A percentile compares a stretch with the other conserved stretches of the same genome.
These are phyloP conservation scores for Oncopodura yosiiana DNA, from an alignment of 1,140 invertebrate genomes.

Conservation along the genomic window DNA sequence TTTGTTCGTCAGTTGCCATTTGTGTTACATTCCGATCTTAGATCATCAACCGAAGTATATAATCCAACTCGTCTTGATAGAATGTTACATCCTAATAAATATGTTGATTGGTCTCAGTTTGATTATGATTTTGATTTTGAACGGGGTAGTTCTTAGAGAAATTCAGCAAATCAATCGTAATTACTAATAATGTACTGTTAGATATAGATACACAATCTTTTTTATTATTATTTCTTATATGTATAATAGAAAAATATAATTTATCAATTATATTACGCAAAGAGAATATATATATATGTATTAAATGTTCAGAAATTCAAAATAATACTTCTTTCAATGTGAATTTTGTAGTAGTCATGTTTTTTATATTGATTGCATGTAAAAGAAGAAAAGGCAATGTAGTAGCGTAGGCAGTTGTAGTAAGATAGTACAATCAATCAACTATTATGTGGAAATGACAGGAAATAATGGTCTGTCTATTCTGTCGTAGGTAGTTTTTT, in stretches of 20 bases:
- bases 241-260: not conserved
- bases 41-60: not conserved
- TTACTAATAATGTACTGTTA: not conserved
- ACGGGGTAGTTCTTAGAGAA: constrained; percentile 14
- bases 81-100: not conserved
- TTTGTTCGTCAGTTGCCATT: constrained; percentile 8
- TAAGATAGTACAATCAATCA: too few relatives aligned
- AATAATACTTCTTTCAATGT: too few relatives aligned
- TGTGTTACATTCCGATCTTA: constrained; percentile 11
- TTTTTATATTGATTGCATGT: too few relatives aligned
- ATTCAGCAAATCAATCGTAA: constrained; percentile 11
- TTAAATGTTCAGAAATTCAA: too few relatives aligned
- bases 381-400: too few relatives aligned
- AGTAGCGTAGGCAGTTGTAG: too few relatives aligned
- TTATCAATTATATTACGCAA: not conserved
- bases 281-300: too few relatives aligned
- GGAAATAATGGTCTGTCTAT: too few relatives aligned
- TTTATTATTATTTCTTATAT: not conserved
- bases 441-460: too few relatives aligned
- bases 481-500: too few relatives aligned
- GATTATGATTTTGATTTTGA: constrained; percentile 29
- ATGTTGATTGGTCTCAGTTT: constrained; percentile 1
- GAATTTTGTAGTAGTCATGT: too few relatives aligned
- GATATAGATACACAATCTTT: not conserved
- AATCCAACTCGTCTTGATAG: not conserved